Base-by-base conservation (phyloP, 1,140 invertebrate species). In the Pissodes strobi region DNA sequence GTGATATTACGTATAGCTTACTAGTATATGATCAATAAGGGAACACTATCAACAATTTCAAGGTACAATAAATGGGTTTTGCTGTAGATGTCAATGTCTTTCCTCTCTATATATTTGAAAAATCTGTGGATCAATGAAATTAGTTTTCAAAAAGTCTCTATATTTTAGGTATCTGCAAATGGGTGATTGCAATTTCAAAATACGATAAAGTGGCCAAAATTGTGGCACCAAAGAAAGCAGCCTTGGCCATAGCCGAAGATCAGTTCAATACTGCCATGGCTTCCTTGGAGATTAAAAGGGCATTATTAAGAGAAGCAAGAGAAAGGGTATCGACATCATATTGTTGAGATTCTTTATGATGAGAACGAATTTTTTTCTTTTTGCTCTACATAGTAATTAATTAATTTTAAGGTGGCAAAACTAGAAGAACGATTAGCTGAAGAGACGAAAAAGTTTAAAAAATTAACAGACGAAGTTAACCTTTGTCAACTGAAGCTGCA, bases 171-270 rank as follows among this genome's bases (percentile, higher is more conserved):
- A 80, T 98, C 27, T 95, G 93, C 68, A 91, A 90, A 70, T 98
- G 95, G 95, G 90, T 97, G 1, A 87, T 91, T 63, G 92, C 91
- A 0, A 91, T 98, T 77, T 91, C 93, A 9, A 94, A 96, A 67
- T 98, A 97, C 74, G 94, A 97, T 76, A 87, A 90, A 70, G 94
- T 97, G 0, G 92, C 92, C 0, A 91, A 91, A 78, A 87, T 95
- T 17, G 89, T 97, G 15, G 88, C 88, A 0, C 93, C 93, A 0
- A 95, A 91, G 74, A 92, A 91, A 73, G 83, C 86, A 69, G 89
- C 90, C 4, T 73, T 96, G 12, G 87, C 87, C 0, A 85, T 86
- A 55, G 92, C 93, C 2, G 89, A 95, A 73, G 84, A 82, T 1
- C 82, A 73, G 25, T 79, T 72, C 30, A 59, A 78, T 38, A 79